Evolutionary conservation across 2,797 vertebrate genomes (phyloP).

Genomic region (Tympanoctomys barrerae): DNA sequence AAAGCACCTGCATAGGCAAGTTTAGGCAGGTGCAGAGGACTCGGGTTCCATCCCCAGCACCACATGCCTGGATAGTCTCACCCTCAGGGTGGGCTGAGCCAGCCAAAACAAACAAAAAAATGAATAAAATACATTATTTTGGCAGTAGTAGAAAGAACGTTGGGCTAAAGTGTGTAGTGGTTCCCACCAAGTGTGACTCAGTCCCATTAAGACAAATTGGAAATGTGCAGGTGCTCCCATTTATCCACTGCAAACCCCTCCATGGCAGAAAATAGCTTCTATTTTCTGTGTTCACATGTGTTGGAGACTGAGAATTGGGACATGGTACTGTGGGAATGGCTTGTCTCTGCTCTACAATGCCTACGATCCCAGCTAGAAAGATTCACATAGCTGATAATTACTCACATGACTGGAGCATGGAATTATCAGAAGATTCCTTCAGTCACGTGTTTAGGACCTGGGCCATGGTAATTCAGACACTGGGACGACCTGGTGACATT

Average conservation of each 20-base stretch:
- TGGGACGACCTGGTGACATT: not conserved
- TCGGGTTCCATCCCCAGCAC: no score
- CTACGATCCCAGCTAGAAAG: not conserved
- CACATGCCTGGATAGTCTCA: no score
- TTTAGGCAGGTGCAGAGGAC: no score
- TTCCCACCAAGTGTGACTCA: not conserved
- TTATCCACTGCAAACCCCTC: not conserved
- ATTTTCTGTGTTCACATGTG: not conserved
- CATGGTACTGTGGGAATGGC: not conserved
- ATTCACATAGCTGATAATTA: not conserved
- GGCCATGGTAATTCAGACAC: not conserved
- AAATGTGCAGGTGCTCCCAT: not conserved
- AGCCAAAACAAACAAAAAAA: no score
- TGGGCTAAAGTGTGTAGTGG: not conserved
- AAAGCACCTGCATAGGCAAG: no score
- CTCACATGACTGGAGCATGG: not conserved
- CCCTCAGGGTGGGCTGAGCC: no score
- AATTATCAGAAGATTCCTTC: not conserved
- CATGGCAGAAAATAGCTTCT: not conserved
- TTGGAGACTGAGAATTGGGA: not conserved
- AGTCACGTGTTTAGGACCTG: not conserved
- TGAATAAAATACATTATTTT: conserved; percentile 30
- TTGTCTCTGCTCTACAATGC: not conserved
- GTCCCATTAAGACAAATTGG: no score
- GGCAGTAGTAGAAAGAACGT: not conserved